Evolutionary conservation across 2,888 invertebrate genomes (phyloP).

Genomic region (Microctonus brassicae): DNA sequence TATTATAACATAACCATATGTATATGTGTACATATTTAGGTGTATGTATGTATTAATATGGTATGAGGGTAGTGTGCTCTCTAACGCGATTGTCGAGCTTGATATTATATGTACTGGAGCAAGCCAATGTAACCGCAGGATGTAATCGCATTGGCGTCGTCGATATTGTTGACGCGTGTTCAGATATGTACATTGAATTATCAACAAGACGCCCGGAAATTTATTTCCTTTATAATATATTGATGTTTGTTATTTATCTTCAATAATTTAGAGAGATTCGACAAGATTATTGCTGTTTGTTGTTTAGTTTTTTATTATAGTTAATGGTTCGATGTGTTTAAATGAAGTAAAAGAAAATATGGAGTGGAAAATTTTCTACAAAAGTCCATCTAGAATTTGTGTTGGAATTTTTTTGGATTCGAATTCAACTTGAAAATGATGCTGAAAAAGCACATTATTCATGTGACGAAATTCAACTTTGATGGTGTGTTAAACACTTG

Average conservation of each 20-base stretch:
- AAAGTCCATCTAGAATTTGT: too few species aligned
- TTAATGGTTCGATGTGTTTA: too few species aligned
- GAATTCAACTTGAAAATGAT: too few species aligned
- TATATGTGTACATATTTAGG: neutral
- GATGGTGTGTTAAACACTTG: too few species aligned
- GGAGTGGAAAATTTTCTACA: too few species aligned
- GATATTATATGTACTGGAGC: slow-evolving; percentile 14
- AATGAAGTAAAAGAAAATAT: too few species aligned
- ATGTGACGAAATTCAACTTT: too few species aligned
- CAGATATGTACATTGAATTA: neutral
- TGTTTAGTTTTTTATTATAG: too few species aligned
- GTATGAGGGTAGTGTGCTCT: neutral
- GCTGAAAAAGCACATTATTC: too few species aligned
- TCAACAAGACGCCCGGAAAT: neutral
- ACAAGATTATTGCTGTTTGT: too few species aligned
- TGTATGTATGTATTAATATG: neutral
- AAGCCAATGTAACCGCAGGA: slow-evolving; percentile 25
- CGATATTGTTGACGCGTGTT: neutral
- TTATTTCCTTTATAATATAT: neutral
- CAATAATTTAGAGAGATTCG: too few species aligned
- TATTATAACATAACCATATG: neutral
- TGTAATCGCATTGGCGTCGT: slow-evolving; percentile 14
- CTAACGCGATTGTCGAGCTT: slow-evolving; percentile 21
- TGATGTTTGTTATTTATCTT: neutral
- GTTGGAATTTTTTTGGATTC: too few species aligned